Conservation (phyloP, 2,113 vertebrate species). For the Ctenodactylus gundi region DNA sequence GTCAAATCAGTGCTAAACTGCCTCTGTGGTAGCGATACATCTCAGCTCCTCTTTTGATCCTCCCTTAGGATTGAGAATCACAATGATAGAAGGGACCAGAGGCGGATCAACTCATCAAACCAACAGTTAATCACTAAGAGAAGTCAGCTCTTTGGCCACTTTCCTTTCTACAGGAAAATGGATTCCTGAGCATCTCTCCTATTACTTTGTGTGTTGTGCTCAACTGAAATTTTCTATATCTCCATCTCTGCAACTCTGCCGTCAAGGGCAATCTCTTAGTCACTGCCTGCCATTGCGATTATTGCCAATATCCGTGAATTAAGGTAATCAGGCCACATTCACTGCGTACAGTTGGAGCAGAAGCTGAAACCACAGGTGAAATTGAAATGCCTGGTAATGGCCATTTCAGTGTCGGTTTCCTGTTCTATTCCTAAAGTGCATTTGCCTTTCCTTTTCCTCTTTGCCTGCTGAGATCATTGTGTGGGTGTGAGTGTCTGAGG, state of each 20-base stretch:
- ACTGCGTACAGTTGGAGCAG: conserved; percentile 52
- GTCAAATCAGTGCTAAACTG: conserved; percentile 22
- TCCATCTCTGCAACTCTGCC: conserved; percentile 45
- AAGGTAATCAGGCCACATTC: conserved; percentile 73
- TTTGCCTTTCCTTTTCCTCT: conserved; percentile 67
- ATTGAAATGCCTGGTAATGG: conserved; percentile 65
- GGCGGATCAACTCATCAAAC: conserved; percentile 2
- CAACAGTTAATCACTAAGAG: conserved; percentile 25
- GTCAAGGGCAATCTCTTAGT: conserved; percentile 49
- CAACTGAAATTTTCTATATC: conserved; percentile 1
- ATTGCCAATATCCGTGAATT: conserved; percentile 61
- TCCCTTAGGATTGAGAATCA: neutral
- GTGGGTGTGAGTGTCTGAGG: conserved; percentile 57
- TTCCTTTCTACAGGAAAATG: conserved; percentile 6
- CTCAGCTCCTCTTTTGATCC: neutral
- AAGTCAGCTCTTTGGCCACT: conserved; percentile 14
- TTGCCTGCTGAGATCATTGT: conserved; percentile 76
- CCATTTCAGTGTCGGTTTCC: conserved; percentile 71
- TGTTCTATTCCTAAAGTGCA: conserved; percentile 74
- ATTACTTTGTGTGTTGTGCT: conserved; percentile 53
- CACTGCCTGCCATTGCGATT: conserved; percentile 58
- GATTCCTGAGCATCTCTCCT: neutral
- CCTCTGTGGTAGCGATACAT: neutral
- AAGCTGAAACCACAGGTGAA: conserved; percentile 73
- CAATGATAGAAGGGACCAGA: neutral